Conservation (phyloP, 1,140 invertebrate species). For the Orius insidiosus region DNA sequence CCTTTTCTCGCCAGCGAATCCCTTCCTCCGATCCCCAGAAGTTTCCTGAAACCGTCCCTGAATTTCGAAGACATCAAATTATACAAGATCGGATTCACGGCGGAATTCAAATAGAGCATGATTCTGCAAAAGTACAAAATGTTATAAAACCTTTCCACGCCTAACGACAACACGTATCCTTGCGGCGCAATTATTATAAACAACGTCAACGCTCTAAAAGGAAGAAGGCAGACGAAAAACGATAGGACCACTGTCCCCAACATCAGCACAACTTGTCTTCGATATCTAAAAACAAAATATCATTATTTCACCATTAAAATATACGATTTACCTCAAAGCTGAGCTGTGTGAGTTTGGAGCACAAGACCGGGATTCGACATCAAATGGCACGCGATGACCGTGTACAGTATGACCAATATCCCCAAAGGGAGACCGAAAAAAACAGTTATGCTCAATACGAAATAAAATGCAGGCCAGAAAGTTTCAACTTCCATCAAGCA, state of each 20-base stretch:
- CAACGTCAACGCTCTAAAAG: slow-evolving; percentile 66
- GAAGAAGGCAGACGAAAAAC: slow-evolving; percentile 78
- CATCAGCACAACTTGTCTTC: slow-evolving; percentile 37
- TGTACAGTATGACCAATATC: slow-evolving; percentile 63
- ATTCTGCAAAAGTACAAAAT: slow-evolving; percentile 70
- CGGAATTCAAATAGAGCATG: slow-evolving; percentile 77
- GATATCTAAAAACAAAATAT: not conserved
- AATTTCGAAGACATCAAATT: slow-evolving; percentile 86
- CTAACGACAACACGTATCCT: slow-evolving; percentile 40
- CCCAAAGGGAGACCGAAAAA: slow-evolving; percentile 72
- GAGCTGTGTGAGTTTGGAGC: slow-evolving; percentile 21
- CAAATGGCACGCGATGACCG: slow-evolving; percentile 63
- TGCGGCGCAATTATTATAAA: slow-evolving; percentile 62
- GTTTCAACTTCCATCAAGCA: slow-evolving; percentile 56
- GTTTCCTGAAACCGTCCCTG: slow-evolving; percentile 55
- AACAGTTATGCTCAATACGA: slow-evolving; percentile 53
- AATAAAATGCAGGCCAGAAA: slow-evolving; percentile 57
- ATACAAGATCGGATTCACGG: slow-evolving; percentile 78
- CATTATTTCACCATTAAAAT: too few species aligned
- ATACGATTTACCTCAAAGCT: slow-evolving; percentile 6
- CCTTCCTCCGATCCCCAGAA: slow-evolving; percentile 21
- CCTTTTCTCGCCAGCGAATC: slow-evolving; percentile 16
- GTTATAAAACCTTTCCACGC: slow-evolving; percentile 65
- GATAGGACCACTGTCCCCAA: slow-evolving; percentile 74
- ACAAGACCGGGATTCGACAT: slow-evolving; percentile 56